phyloP scores from a whole-genome alignment of 2,113 vertebrate genomes.

The Brachypteracias leptosomus region DNA sequence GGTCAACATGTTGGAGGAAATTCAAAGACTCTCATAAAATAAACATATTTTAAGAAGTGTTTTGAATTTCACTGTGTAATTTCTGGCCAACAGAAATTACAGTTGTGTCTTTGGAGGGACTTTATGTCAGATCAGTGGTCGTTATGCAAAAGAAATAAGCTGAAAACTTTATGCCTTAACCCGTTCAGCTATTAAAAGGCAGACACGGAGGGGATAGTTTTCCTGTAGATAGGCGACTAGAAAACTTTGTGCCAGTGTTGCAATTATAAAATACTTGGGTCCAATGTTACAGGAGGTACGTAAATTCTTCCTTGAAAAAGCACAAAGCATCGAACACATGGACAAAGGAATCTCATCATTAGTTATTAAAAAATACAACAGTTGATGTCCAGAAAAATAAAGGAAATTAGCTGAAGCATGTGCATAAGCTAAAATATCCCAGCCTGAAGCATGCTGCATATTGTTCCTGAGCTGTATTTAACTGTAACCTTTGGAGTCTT shows the following conservation, averaged over 20 bases:
- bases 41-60: conserved; percentile 80
- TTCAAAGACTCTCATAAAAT: conserved; percentile 78
- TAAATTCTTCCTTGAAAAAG: not conserved
- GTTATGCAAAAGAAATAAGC: conserved; percentile 37
- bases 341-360: not conserved
- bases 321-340: not conserved
- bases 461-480: conserved; percentile 44
- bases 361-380: conserved; percentile 13
- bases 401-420: conserved; percentile 27
- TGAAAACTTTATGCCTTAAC: conserved; percentile 28
- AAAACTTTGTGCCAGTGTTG: conserved; percentile 25
- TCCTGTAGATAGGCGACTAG: not conserved
- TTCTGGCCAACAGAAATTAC: conserved; percentile 76
- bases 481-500: conserved; percentile 53
- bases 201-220: not conserved
- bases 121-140: conserved; percentile 69
- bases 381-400: conserved; percentile 33
- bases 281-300: not conserved
- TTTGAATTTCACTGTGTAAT: conserved; percentile 77
- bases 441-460: conserved; percentile 41
- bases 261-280: conserved; percentile 24
- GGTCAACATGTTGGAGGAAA: conserved; percentile 79
- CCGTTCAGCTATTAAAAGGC: not conserved
- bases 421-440: conserved; percentile 48
- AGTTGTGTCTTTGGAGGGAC: conserved; percentile 74